Base-by-base conservation (phyloP, 2,797 vertebrate species). In the Crypturellus tataupa region DNA sequence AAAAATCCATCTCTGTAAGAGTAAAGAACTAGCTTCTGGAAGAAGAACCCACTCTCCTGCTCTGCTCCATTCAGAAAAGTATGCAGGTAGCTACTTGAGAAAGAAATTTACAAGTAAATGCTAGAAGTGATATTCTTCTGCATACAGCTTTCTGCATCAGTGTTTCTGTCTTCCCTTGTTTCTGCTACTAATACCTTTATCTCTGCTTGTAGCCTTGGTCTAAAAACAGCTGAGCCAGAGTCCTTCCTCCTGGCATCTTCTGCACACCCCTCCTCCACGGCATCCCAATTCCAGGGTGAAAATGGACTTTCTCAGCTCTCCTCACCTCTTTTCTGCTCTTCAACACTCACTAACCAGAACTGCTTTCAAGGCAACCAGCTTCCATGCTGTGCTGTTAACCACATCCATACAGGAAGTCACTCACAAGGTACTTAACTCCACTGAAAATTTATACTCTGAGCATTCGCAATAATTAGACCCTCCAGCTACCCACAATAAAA, bases 121-220 rank as follows among this genome's bases (percentile, higher is more conserved):
- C 37, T 37, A 42, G 23, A 72, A 62, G 40, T 0, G 0, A 31
- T 2, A 0, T 69, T 89, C 86, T 70, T 89, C 14, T 39, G 35
- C 65, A 70, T 69, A 39, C 8, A 40, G 14, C 33, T 85, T 69
- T 24, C 11, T 33, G 55, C 58, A 46, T 27, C 37, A 29, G 1
- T 0, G 29, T 75, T 91, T 53, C 65, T 80, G 14, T 49, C 1
- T 3, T 60, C n/a, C 11, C 51, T 81, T 39, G 47, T 5, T 84
- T 35, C 35, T 69, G 24, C 80, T 44, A 44, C 59, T 21, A 18
- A 86, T 19, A 68, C 6, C 25, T 49, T 89, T 58, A 58, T 62
- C 62, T 80, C 12, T 79, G 27, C 64, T 76, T 8, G 2, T 10
- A 75, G 46, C 25, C 47, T 3, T 9, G 58, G 39, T 15, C 31